Conservation (phyloP, 2,113 vertebrate species). For the Neoarius graeffei region DNA sequence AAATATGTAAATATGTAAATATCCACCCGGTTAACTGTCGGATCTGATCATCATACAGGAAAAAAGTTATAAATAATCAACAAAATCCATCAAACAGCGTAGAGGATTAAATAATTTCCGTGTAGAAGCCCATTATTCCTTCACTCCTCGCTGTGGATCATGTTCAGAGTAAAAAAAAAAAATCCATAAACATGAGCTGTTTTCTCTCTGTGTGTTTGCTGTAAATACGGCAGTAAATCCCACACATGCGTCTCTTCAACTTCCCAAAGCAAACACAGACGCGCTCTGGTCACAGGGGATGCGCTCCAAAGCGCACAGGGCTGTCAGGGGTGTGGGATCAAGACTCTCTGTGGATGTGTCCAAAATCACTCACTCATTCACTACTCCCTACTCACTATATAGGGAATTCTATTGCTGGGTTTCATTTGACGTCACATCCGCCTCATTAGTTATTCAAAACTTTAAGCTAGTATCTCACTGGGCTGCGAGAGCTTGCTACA, state of each 20-base stretch:
- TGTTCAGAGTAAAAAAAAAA: neutral
- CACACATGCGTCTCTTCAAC: neutral
- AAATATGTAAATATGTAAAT: neutral
- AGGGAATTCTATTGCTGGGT: no score
- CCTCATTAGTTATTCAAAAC: no score
- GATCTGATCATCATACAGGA: neutral
- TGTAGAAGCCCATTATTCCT: neutral
- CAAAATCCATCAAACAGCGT: neutral
- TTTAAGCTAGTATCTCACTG: no score
- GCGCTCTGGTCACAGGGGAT: neutral
- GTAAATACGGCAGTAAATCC: neutral
- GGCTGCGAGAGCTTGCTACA: no score
- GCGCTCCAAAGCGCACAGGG: neutral
- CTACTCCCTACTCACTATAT: no score
- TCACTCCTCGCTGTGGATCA: neutral
- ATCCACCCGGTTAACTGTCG: no score
- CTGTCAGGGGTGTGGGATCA: no score
- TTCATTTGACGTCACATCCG: no score
- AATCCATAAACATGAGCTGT: neutral
- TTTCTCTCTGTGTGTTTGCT: neutral
- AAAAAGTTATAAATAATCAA: neutral
- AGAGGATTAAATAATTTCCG: neutral
- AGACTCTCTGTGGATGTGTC: no score
- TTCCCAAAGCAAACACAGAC: neutral
- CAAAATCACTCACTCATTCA: no score